Percentiles rank a stretch among this genome's conserved stretches.
These are phyloP conservation scores for Parazoanthus swiftii DNA, from an alignment of 92 coral and sea anemone genomes.

Conservation along the genomic window DNA sequence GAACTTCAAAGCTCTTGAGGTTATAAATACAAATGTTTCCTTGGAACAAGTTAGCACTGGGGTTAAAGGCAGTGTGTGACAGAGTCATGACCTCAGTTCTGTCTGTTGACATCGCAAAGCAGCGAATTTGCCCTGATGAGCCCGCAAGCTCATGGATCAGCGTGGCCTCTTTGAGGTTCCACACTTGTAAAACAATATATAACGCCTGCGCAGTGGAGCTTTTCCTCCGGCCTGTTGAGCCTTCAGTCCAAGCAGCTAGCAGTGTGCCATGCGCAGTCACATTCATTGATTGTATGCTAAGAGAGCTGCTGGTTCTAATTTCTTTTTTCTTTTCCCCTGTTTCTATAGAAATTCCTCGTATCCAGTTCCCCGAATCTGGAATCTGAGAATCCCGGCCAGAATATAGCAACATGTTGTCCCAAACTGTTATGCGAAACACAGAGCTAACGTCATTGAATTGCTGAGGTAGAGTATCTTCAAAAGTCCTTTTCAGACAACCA, in stretches of 20 bases:
- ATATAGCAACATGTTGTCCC: conserved; percentile 32
- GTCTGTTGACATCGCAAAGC: conserved; percentile 65
- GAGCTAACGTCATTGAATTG: conserved; percentile 20
- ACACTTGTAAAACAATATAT: conserved; percentile 48
- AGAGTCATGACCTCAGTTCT: conserved; percentile 52
- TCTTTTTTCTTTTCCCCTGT: conserved; percentile 40
- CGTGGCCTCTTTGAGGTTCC: conserved; percentile 41
- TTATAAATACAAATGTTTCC: conserved; percentile 56
- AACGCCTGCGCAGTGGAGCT: conserved; percentile 43
- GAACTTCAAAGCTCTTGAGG: conserved; percentile 41
- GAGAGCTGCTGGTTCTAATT: conserved; percentile 10
- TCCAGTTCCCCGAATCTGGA: conserved; percentile 34
- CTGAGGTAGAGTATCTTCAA: conserved; percentile 38
- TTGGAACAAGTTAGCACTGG: conserved; percentile 56
- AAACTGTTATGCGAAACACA: conserved; percentile 13
- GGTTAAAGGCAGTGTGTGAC: conserved; percentile 43
- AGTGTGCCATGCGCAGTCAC: conserved; percentile 47
- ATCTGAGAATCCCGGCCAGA: conserved; percentile 37
- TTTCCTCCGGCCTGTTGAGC: conserved; percentile 29
- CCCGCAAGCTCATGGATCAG: conserved; percentile 48
- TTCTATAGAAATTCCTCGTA: conserved; percentile 50
- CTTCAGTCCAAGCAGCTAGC: conserved; percentile 51
- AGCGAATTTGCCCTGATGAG: conserved; percentile 53
- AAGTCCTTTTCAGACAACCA: conserved; percentile 40
- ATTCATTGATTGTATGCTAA: conserved; percentile 45